Evolutionary conservation across 2,888 invertebrate genomes (phyloP).

Genomic region (Chrysomela aeneicollis): DNA sequence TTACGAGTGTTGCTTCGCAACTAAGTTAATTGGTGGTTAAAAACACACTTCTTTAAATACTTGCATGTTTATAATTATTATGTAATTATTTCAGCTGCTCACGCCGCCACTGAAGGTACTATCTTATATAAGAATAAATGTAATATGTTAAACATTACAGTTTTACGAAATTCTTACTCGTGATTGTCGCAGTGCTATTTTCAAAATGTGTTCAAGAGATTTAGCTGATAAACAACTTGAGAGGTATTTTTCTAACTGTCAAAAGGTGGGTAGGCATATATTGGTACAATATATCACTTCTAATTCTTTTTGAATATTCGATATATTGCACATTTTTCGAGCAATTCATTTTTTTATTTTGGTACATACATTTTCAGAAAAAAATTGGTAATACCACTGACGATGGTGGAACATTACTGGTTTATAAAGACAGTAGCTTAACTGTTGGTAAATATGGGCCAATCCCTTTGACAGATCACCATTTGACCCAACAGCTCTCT

Average conservation of each 20-base stretch:
- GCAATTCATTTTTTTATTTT: too few species aligned
- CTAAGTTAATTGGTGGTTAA: too few species aligned
- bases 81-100: too few species aligned
- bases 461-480: conserved; percentile 81
- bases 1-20: too few species aligned
- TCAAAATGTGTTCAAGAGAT: background rate
- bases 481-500: conserved; percentile 76
- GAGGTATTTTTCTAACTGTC: background rate
- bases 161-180: background rate
- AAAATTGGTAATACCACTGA: conserved; percentile 25
- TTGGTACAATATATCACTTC: too few species aligned
- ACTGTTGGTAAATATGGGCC: conserved; percentile 88
- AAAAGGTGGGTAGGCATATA: background rate
- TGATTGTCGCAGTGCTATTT: background rate
- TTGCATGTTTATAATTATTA: too few species aligned
- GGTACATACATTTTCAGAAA: conserved; percentile 24
- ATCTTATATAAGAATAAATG: background rate
- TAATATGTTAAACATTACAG: background rate
- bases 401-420: conserved; percentile 51
- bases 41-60: too few species aligned
- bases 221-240: background rate
- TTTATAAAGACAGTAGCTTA: conserved; percentile 64
- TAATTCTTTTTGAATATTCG: too few species aligned
- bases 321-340: too few species aligned
- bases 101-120: background rate